Conservation (phyloP, 2,797 vertebrate genomes). For the Champsocephalus esox region DNA sequence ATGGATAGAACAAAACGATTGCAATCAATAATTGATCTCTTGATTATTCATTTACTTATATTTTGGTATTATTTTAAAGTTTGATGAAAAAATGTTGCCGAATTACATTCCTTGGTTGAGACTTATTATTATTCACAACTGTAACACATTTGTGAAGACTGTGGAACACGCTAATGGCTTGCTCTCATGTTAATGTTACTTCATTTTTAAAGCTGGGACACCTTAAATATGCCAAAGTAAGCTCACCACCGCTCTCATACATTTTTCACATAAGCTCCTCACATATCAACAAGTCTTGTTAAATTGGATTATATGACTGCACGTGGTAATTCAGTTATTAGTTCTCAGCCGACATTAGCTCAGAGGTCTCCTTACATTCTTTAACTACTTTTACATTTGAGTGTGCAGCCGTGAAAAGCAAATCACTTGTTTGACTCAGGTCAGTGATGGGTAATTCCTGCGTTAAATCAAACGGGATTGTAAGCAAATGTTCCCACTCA, state of each 20-base stretch:
- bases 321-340: constrained; percentile 49
- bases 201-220: constrained; percentile 5
- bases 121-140: background rate
- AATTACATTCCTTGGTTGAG: background rate
- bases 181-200: constrained; percentile 36
- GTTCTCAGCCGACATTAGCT: constrained; percentile 20
- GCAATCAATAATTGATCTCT: background rate
- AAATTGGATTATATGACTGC: constrained; percentile 43
- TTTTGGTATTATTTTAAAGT: background rate
- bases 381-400: constrained; percentile 53
- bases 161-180: constrained; percentile 21
- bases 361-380: constrained; percentile 42
- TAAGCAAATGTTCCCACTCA: constrained; percentile 4
- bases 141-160: background rate
- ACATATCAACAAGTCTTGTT: constrained; percentile 67
- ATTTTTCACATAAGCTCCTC: constrained; percentile 62
- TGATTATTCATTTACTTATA: background rate
- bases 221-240: background rate
- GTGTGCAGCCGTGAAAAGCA: constrained; percentile 44
- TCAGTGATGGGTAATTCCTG: background rate
- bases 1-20: background rate
- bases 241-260: constrained; percentile 24
- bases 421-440: background rate
- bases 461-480: background rate
- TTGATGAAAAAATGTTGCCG: background rate